phyloP scores from a whole-genome alignment of 2,113 vertebrate genomes.

The Catagonus wagneri region DNA sequence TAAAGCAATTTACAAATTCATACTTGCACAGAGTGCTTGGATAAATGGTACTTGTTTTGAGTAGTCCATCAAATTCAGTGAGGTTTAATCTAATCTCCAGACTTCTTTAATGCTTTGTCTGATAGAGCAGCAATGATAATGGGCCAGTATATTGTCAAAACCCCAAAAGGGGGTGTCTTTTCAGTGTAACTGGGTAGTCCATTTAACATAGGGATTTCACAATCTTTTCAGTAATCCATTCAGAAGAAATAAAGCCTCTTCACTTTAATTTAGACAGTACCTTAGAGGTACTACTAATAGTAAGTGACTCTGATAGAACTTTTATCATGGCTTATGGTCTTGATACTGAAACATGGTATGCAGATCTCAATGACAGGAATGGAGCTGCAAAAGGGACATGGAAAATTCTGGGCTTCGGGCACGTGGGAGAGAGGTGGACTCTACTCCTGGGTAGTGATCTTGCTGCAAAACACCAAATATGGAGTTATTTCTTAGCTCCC shows the following conservation, averaged over 20 bases:
- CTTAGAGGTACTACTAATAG: conserved; percentile 15
- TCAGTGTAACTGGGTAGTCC: background rate
- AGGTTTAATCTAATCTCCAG: conserved; percentile 57
- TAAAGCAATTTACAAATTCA: conserved; percentile 42
- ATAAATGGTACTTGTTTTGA: conserved; percentile 38
- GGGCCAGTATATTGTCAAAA: conserved; percentile 13
- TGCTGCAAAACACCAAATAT: background rate
- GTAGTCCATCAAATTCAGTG: conserved; percentile 7
- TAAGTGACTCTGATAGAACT: conserved; percentile 42
- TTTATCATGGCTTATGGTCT: conserved; percentile 6
- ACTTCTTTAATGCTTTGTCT: conserved; percentile 45
- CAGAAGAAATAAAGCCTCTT: background rate
- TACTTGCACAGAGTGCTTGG: conserved; percentile 23
- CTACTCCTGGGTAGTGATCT: background rate
- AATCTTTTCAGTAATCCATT: conserved; percentile 51
- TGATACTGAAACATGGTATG: conserved; percentile 6
- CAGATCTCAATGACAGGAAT: background rate
- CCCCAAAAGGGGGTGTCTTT: background rate
- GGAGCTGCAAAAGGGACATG: background rate
- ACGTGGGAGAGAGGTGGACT: background rate
- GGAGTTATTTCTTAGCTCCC: background rate
- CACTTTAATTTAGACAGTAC: conserved; percentile 62
- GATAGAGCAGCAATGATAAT: conserved; percentile 13
- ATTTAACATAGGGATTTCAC: conserved; percentile 34
- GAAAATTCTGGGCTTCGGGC: conserved; percentile 27